A percentile compares a stretch with the other conserved stretches of the same genome.
phyloP scores from a whole-genome alignment of 1,140 invertebrate genomes.

The Habropoda laboriosa region DNA sequence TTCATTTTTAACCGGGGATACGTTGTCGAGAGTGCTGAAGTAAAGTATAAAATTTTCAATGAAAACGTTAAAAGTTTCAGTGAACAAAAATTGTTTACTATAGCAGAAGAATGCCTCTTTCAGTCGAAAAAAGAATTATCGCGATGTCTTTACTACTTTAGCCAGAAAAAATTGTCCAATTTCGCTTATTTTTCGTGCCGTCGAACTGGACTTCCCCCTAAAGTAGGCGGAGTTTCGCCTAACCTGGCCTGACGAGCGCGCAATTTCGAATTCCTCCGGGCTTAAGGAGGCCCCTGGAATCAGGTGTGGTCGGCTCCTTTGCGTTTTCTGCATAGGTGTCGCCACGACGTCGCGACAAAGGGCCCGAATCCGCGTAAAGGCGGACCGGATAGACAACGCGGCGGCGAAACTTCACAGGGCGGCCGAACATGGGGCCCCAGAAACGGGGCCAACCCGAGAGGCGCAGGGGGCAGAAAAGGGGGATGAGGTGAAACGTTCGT shows the following conservation, averaged over 20 bases:
- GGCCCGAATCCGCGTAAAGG: slow-evolving; percentile 78
- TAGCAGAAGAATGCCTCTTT: no score
- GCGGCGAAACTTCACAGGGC: slow-evolving; percentile 75
- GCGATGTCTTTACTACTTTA: no score
- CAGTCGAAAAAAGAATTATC: no score
- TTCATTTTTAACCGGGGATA: no score
- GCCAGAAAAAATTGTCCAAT: no score
- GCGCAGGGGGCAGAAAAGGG: background rate
- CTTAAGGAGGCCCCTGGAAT: slow-evolving; percentile 63
- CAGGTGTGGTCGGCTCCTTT: slow-evolving; percentile 75
- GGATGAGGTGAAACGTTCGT: slow-evolving; percentile 43
- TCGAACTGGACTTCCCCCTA: background rate
- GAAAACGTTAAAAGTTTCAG: no score
- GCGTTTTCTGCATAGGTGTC: slow-evolving; percentile 67
- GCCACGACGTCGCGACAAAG: slow-evolving; percentile 74
- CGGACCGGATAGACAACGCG: slow-evolving; percentile 73
- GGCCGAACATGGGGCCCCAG: slow-evolving; percentile 13
- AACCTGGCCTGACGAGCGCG: background rate
- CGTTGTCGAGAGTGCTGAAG: no score
- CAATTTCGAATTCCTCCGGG: slow-evolving; percentile 70
- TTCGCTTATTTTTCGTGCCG: background rate
- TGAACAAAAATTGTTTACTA: no score
- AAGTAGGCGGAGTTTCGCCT: background rate
- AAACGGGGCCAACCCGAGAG: slow-evolving; percentile 49
- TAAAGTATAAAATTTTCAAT: no score